Conservation (phyloP, 2,113 vertebrate genomes). For the Redunca redunca region DNA sequence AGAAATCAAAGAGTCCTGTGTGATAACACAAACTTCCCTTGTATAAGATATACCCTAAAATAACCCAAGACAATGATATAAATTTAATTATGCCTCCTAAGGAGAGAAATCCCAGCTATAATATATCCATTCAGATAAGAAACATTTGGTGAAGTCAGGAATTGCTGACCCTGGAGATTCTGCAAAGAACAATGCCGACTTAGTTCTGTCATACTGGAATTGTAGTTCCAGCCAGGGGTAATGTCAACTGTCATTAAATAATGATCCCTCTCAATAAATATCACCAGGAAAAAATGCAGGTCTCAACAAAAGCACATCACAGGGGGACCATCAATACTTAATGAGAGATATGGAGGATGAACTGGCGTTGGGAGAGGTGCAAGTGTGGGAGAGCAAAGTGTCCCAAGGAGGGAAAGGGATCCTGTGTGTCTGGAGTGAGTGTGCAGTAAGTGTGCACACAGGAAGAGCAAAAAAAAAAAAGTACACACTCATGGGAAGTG, state of each 20-base stretch:
- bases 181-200: neutral
- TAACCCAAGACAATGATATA: neutral
- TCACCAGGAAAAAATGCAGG: neutral
- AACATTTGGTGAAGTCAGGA: neutral
- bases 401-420: neutral
- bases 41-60: neutral
- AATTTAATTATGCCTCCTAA: neutral
- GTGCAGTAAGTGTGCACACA: neutral
- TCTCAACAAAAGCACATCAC: neutral
- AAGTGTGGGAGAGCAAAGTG: neutral
- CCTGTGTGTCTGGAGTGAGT: neutral
- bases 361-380: accelerated
- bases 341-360: too few species aligned
- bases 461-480: accelerated
- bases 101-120: neutral
- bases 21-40: neutral
- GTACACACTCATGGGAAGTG: neutral
- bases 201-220: neutral
- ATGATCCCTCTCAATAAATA: neutral
- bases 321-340: neutral
- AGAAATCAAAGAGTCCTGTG: neutral
- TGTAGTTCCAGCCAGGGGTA: too few species aligned
- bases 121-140: neutral
- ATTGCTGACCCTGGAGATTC: neutral
- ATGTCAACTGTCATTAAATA: neutral